Evolutionary conservation across 2,888 invertebrate species (phyloP), one percentile per base, ranked within the genome.

Genomic region (Ctenicera cuprea): DNA sequence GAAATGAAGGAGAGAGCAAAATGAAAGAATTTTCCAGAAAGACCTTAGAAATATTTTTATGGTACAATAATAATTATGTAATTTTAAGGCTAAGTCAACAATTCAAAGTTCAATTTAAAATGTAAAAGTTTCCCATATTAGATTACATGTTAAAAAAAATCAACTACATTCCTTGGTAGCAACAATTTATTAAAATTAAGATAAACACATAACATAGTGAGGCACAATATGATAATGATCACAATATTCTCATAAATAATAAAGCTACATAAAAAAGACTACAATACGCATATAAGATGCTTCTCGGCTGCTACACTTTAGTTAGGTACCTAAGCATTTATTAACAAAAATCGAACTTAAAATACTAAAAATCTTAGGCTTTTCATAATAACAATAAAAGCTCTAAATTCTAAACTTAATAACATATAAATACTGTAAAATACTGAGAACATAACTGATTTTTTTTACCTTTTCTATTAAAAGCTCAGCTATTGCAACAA

Each of bases 221-320:
- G 81, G 80, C 80, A 82, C 80, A 81, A 81, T 79, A 80, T 80
- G 76, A 77, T 79, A 76, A 77, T 78, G 77, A 80, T 80, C 80
- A 80, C 80, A 80, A 80, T 79, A 79, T 77, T 77, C 73, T 73
- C 65, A 73, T 76, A 78, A 77, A 77, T 70, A 75, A 74, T 70
- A 71, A 72, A 20, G 62, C 71, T 64, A 52, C 43, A 11, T 57
- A 57, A 71, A 65, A 71, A 71, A 65, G 37, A 71, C 71, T 71
- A 71, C 61, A 61, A 59, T 71, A 22, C 61, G 38, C 71, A 64
- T 71, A 64, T 48, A 70, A 63, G 30, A 71, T 68, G 59, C 71
- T 71, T 45, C 45, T 45, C 45, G 63, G 71, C 64, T 63, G 63
- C 63, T 64, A 57, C 50, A 71, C 37, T 48, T 61, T 48, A 50